Evolutionary conservation across 2,797 vertebrate genomes (phyloP).

Genomic region (Hippopotamyrus pictus): DNA sequence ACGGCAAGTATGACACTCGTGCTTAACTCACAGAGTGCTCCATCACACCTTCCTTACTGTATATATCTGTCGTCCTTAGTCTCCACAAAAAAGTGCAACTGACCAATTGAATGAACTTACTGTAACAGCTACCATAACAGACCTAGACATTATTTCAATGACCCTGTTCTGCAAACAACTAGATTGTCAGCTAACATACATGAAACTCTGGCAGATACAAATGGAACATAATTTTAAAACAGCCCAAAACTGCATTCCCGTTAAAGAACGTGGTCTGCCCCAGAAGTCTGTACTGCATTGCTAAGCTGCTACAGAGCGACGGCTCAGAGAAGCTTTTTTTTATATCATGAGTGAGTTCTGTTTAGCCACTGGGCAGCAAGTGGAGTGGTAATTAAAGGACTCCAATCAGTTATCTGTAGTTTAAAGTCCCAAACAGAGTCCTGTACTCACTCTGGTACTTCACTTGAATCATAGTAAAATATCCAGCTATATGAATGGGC

Average conservation of each 20-base stretch:
- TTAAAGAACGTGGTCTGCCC: background rate
- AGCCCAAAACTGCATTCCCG: background rate
- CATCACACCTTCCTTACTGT: constrained; percentile 8
- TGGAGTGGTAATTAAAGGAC: background rate
- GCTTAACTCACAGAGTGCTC: constrained; percentile 33
- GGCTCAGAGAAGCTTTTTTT: constrained; percentile 43
- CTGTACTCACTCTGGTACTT: background rate
- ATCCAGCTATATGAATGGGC: background rate
- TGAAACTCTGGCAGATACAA: background rate
- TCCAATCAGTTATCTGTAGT: background rate
- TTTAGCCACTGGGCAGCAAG: constrained; percentile 21
- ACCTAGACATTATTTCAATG: background rate
- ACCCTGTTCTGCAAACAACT: constrained; percentile 5
- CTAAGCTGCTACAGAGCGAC: background rate
- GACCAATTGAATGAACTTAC: background rate
- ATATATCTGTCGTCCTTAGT: background rate
- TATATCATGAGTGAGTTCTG: background rate
- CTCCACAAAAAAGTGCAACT: background rate
- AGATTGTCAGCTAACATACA: constrained; percentile 2
- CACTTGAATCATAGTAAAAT: background rate
- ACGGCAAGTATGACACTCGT: constrained; percentile 31
- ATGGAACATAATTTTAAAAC: background rate
- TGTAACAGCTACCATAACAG: background rate
- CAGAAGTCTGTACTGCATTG: background rate
- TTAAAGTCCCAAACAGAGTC: background rate